Base-by-base conservation (phyloP, 30 jellyfish, hydroid and myxozoan genomes). In the Aurelia sp. region DNA sequence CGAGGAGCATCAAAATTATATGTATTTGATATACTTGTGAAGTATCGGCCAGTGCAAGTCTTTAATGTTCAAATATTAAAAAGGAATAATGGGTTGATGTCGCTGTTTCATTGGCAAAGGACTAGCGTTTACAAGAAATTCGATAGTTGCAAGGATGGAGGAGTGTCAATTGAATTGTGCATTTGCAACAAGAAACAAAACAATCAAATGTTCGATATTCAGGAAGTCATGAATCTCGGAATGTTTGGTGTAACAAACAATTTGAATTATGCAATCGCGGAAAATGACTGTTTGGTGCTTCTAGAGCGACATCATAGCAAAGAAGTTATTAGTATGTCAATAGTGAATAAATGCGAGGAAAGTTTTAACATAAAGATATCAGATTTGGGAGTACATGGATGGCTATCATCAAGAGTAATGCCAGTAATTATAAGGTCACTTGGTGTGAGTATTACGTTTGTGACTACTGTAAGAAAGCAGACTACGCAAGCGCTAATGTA, bases 71-170 rank as follows among this genome's bases (percentile, higher is more conserved):
- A 87, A 33, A 60, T 92, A 13, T 21, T 13, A 57, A 67, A 69
- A 19, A n/a, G 30, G 23, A 35, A 63, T 17, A 20, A 20, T 18
- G 88, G 74, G 1, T 48, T 51, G 55, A 44, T 92, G 19, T 31
- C 78, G 31, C 65, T 92, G 2, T 22, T 66, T 16, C 85, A 66
- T 60, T 92, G 98, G 98, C 97, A 86, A 71, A 80, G 98, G 37
- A 86, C 87, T 12, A 86, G 97, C 51, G 47, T 92, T 6, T 92
- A 92, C 63, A 58, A 67, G 44, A 51, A 66, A n/a, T 84, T 79
- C 63, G 85, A 72, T 21, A 12, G 10, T 11, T 92, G 98, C 89
- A 81, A 73, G 62, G 97, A 87, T 64, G 72, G 40, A 20, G 78
- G 53, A 15, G 97, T 82, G 9, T 73, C 96, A n/a, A 37, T 84